Base-by-base conservation (phyloP, 2,888 invertebrate genomes). In the Andrena fulva region DNA sequence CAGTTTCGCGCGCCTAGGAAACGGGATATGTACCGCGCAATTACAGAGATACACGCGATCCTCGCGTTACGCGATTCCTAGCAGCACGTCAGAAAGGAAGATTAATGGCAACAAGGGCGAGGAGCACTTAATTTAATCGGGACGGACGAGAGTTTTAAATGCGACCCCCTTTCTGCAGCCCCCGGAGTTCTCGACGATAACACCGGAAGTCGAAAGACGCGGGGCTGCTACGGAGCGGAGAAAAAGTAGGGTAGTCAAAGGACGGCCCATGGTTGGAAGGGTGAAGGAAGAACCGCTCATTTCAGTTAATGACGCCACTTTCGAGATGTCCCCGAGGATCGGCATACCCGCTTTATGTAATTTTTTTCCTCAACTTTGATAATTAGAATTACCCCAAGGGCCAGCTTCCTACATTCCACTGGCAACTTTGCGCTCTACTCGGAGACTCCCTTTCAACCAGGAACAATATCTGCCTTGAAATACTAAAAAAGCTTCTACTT, bases 331-430 rank as follows among this genome's bases (percentile, higher is more conserved):
- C 81, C 68, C 59, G 33, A 74, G 75, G 48, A 74, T 50, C 76
- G 73, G 80, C 81, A 81, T 80, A 70, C 73, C 59, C 79, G 84
- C 85, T 89, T 91, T 88, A 87, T 87, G 88, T 89, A 86, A 90
- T 90, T 90, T 90, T 90, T 90, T 90, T 90, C 90, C 87, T 85
- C 77, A 75, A 84, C 83, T 89, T 84, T 74, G 66, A 80, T 76
- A 87, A 87, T 88, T 89, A 86, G 68, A 84, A 85, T 80, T 73
- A 81, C 73, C 72, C 78, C 56, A 29, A 12, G 62, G 66, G 42
- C 62, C 59, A 24, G 64, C 54, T 54, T 35, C 50, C 6, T 71
- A 42, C 42, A 16, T 62, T 60, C 33, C 31, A 50, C 29, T n/a
- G 62, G 52, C 76, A 76, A 66, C 48, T 70, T 66, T 33, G 27